Evolutionary conservation across 2,888 invertebrate species (phyloP), one percentile per base, ranked within the genome.

Genomic region (Empis stercorea): DNA sequence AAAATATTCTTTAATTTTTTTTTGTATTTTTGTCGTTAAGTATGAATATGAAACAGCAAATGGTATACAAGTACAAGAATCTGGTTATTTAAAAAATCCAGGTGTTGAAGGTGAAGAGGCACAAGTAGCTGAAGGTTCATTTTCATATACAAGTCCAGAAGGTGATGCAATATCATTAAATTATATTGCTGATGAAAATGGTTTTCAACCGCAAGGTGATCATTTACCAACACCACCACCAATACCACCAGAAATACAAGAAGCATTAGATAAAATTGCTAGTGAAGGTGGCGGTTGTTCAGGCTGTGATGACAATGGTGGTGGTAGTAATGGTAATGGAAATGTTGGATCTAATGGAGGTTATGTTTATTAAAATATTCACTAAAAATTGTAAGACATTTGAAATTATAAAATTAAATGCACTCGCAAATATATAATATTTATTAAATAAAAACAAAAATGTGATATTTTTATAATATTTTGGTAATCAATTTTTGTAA

Each of bases 201-300:
- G 84, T 63, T 74, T 74, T 56, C 72, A 63, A 48, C 65, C 67
- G n/a, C 55, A 56, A 47, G 86, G 87, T 34, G 81, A 79, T 43
- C 86, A 87, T 65, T 70, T 87, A 40, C 87, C 87, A 13, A 87
- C 86, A 10, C 83, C 87, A 5, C 87, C 86, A n/a, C 84, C 87
- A 16, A 81, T 85, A 54, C 86, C 86, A 10, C 73, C 76, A 45
- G 84, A 80, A 54, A 86, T 86, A 54, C 79, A 79, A 58, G 66
- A 66, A 51, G 63, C 64, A 1, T 53, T 68, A 42, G 65, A 64
- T 49, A 61, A 59, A 49, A 57, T 64, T 45, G 63, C 63, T 11
- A 63, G 64, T 11, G 57, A 58, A 15, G 66, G 65, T 10, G 64
- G 65, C 10, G 64, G 64, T 2, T 63, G 63, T 54, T 62, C 61